Conservation (phyloP, 2,888 invertebrate species). For the Lomographa bimaculata region DNA sequence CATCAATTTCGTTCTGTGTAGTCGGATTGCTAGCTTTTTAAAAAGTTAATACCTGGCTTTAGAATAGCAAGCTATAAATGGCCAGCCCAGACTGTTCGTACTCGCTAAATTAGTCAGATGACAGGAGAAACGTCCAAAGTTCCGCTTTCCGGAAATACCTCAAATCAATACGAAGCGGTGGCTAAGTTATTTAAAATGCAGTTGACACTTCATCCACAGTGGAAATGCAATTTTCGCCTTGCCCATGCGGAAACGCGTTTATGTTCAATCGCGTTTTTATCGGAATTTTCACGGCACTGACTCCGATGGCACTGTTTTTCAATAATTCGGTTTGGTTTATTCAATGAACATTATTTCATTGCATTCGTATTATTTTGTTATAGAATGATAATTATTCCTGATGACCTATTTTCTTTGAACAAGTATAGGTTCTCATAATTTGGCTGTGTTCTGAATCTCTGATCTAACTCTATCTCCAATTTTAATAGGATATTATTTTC, state of each 20-base stretch:
- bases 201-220: conserved; percentile 73
- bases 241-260: conserved; percentile 68
- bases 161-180: conserved; percentile 49
- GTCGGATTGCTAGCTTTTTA: not conserved
- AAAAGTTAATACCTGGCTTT: conserved; percentile 1
- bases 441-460: too few species aligned
- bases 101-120: conserved; percentile 26
- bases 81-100: not conserved
- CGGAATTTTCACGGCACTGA: conserved; percentile 47
- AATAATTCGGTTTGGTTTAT: conserved; percentile 46
- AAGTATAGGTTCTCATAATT: too few species aligned
- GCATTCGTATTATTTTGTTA: conserved; percentile 4
- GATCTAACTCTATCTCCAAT: too few species aligned
- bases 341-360: conserved; percentile 34
- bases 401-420: conserved; percentile 1
- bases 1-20: too few species aligned
- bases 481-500: too few species aligned
- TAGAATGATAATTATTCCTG: not conserved
- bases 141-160: conserved; percentile 49
- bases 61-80: conserved; percentile 7
- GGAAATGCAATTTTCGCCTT: conserved; percentile 78
- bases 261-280: conserved; percentile 64
- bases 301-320: conserved; percentile 40
- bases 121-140: conserved; percentile 24
- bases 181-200: conserved; percentile 80